phyloP scores from a whole-genome alignment of 2,797 vertebrate genomes.

The Lagorchestes hirsutus region DNA sequence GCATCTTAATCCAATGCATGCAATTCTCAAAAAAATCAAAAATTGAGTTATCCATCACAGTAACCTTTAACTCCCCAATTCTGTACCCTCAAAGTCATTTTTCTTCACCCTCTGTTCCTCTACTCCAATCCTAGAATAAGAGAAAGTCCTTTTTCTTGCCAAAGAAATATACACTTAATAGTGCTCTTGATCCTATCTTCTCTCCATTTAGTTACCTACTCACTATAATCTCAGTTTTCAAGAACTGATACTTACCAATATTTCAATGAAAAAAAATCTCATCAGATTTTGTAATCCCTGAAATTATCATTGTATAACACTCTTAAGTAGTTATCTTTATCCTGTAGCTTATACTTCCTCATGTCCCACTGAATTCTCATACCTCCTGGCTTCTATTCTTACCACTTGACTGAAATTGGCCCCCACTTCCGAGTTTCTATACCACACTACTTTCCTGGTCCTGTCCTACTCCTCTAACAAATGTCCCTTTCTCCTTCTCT shows the following conservation, averaged over 20 bases:
- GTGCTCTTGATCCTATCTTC: neutral
- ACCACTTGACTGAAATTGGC: neutral
- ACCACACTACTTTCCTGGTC: neutral
- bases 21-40: neutral
- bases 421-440: neutral
- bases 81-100: neutral
- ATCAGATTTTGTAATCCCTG: neutral
- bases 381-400: neutral
- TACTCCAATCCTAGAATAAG: neutral
- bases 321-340: neutral
- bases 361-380: neutral
- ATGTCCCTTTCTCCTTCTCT: neutral
- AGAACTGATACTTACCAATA: neutral
- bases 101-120: neutral
- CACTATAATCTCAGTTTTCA: neutral
- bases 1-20: neutral
- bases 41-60: neutral
- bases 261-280: neutral
- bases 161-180: neutral
- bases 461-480: neutral
- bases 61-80: neutral
- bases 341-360: neutral
- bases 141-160: neutral
- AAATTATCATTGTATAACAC: neutral
- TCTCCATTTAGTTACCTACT: neutral